These are phyloP conservation scores for Teleogryllus oceanicus DNA, from an alignment of 2,888 invertebrate species.

Conservation along the genomic window DNA sequence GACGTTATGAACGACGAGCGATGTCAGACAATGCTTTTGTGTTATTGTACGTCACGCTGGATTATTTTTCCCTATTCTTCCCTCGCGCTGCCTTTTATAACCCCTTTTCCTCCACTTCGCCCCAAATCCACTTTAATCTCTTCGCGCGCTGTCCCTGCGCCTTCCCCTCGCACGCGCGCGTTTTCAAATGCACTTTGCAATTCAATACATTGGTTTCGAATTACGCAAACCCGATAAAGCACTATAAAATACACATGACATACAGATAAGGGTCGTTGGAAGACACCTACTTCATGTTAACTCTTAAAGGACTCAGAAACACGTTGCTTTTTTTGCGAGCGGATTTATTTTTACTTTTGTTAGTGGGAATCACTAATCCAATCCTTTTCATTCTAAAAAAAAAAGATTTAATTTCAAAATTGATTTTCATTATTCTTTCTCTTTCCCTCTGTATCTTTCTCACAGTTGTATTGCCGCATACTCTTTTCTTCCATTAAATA, in stretches of 20 bases:
- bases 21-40: neutral
- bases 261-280: neutral
- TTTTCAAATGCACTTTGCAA: conserved; percentile 3
- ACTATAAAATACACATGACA: neutral
- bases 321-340: too few species aligned
- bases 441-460: too few species aligned
- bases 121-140: neutral
- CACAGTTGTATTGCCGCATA: too few species aligned
- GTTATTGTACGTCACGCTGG: neutral
- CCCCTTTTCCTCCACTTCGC: neutral
- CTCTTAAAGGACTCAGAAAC: neutral
- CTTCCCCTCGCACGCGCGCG: neutral
- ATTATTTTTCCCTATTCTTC: neutral
- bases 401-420: too few species aligned
- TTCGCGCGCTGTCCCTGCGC: neutral
- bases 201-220: conserved; percentile 11
- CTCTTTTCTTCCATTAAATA: too few species aligned
- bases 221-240: neutral
- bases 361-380: too few species aligned
- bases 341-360: too few species aligned
- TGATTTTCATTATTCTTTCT: too few species aligned
- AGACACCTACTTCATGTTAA: neutral
- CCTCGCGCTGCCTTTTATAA: conserved; percentile 2
- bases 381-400: too few species aligned
- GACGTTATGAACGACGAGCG: neutral